phyloP scores from a whole-genome alignment of 2,113 vertebrate species.

The Zingel zingel region DNA sequence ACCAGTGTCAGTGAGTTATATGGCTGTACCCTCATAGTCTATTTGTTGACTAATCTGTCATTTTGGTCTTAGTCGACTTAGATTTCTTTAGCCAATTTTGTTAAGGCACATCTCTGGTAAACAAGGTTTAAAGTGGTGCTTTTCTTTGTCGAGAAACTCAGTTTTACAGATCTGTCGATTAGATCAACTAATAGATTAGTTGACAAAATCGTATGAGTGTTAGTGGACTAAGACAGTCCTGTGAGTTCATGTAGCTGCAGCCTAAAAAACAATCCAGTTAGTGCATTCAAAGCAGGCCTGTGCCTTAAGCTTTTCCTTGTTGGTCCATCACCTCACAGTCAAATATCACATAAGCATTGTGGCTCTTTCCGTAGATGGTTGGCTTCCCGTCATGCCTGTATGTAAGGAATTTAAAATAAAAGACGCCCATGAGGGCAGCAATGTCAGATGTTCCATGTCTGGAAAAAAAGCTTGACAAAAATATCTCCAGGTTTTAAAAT shows the following conservation, averaged over 20 bases:
- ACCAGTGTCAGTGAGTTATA: background rate
- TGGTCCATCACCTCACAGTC: background rate
- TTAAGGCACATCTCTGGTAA: no score
- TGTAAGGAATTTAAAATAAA: background rate
- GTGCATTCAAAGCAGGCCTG: no score
- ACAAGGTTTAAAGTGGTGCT: no score
- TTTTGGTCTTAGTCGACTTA: no score
- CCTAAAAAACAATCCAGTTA: background rate
- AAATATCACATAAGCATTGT: background rate
- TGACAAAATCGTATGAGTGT: no score
- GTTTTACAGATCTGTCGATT: no score
- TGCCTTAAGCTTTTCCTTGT: background rate
- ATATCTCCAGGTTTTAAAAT: background rate
- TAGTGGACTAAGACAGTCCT: no score
- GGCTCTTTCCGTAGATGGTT: background rate
- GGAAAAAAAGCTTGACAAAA: background rate
- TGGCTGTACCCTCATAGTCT: no score
- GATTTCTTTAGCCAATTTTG: no score
- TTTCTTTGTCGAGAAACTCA: no score
- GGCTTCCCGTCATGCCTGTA: background rate
- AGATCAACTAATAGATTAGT: no score
- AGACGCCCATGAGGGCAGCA: background rate
- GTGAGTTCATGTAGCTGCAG: background rate
- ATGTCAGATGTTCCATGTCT: background rate
- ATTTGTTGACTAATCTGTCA: no score